Evolutionary conservation across 2,797 vertebrate species (phyloP).

Genomic region (Morus bassanus): DNA sequence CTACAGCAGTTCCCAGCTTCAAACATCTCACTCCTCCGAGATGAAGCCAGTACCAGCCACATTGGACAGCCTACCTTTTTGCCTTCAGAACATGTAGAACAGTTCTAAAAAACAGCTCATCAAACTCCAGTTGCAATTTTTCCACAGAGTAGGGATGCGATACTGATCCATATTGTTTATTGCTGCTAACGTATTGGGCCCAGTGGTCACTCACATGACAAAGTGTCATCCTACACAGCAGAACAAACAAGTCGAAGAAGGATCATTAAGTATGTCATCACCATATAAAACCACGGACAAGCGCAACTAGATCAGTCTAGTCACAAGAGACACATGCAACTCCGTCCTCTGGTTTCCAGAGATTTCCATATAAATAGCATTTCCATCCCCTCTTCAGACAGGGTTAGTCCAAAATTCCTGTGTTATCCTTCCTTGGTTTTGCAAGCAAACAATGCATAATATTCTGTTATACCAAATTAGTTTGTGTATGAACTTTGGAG

Average conservation of each 20-base stretch:
- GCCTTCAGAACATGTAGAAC: conserved; percentile 93
- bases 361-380: background rate
- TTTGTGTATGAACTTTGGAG: background rate
- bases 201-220: conserved; percentile 97
- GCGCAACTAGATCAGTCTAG: background rate
- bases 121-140: conserved; percentile 94
- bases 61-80: conserved; percentile 82
- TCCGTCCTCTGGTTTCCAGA: background rate
- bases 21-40: background rate
- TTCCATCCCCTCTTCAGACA: background rate
- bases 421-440: background rate
- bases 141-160: conserved; percentile 83
- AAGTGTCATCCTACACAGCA: conserved; percentile 85
- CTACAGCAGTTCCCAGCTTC: background rate
- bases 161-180: conserved; percentile 61
- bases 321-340: background rate
- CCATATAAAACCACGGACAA: background rate
- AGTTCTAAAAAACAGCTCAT: conserved; percentile 92
- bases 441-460: background rate
- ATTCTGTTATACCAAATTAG: background rate
- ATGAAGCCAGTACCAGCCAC: background rate
- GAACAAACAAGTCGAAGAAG: background rate
- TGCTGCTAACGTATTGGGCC: conserved; percentile 85
- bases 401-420: background rate
- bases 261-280: background rate